Conservation (phyloP, 1,140 invertebrate genomes). For the Platyscapa corneri region DNA sequence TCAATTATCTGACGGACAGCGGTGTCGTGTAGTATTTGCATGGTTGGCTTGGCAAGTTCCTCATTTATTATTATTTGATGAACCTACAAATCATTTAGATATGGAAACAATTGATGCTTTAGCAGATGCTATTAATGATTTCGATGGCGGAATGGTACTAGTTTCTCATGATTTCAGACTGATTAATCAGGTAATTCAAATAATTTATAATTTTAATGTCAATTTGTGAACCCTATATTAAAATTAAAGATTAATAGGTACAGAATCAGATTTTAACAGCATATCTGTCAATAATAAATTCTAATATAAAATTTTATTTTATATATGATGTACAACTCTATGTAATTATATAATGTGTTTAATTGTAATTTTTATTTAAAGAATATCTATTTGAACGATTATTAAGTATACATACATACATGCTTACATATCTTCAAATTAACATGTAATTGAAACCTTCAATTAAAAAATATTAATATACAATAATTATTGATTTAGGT, state of each 20-base stretch:
- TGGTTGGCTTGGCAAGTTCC: constrained; percentile 97
- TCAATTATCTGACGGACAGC: constrained; percentile 97
- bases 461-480: background rate
- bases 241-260: background rate
- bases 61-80: constrained; percentile 94
- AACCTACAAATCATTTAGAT: constrained; percentile 99
- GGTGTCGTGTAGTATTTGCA: constrained; percentile 98
- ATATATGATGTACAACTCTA: too few species aligned
- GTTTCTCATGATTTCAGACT: constrained; percentile 99
- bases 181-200: constrained; percentile 90
- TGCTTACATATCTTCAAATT: background rate
- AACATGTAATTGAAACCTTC: background rate
- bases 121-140: constrained; percentile 98
- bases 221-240: background rate
- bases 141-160: constrained; percentile 97
- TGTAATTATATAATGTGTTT: too few species aligned
- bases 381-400: background rate
- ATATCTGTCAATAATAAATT: too few species aligned
- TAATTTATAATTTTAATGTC: background rate
- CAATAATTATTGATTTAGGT: constrained; percentile 79
- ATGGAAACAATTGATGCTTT: constrained; percentile 99
- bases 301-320: too few species aligned
- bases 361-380: too few species aligned
- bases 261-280: too few species aligned
- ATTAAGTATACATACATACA: background rate